Conservation (phyloP, 2,888 invertebrate species). For the Tinea semifulvella region DNA sequence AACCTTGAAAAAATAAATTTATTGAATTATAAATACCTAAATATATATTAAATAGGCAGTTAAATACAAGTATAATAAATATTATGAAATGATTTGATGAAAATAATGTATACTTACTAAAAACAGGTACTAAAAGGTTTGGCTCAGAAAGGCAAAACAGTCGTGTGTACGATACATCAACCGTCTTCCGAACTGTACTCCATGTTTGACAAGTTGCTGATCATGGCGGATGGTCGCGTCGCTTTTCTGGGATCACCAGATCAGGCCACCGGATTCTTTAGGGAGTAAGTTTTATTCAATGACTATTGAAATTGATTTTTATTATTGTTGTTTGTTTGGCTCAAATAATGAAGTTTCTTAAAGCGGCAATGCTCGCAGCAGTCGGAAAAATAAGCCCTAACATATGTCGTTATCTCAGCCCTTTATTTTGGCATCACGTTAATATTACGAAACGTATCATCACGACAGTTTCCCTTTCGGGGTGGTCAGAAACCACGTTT, state of each 20-base stretch:
- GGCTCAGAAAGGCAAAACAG: constrained; percentile 85
- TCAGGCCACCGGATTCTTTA: constrained; percentile 83
- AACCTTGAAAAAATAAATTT: too few relatives aligned
- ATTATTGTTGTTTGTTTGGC: neutral
- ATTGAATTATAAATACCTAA: too few relatives aligned
- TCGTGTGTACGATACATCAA: constrained; percentile 94
- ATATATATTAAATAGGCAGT: too few relatives aligned
- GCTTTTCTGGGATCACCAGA: constrained; percentile 86
- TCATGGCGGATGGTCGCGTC: constrained; percentile 92
- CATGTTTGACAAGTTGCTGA: constrained; percentile 86
- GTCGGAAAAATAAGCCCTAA: too few relatives aligned
- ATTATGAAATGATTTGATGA: neutral
- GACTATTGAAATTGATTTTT: too few relatives aligned
- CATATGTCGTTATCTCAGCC: too few relatives aligned
- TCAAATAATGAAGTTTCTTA: too few relatives aligned
- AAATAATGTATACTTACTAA: constrained; percentile 17
- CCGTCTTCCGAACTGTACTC: constrained; percentile 92
- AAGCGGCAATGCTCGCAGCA: too few relatives aligned
- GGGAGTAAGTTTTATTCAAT: constrained; percentile 67
- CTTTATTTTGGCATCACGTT: too few relatives aligned
- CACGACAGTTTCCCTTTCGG: too few relatives aligned
- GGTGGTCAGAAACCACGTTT: too few relatives aligned
- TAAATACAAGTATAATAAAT: neutral
- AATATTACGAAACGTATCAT: too few relatives aligned
- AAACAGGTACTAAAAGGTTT: constrained; percentile 73